Base-by-base conservation (phyloP, 2,113 vertebrate species). In the Rhipidura dahli region DNA sequence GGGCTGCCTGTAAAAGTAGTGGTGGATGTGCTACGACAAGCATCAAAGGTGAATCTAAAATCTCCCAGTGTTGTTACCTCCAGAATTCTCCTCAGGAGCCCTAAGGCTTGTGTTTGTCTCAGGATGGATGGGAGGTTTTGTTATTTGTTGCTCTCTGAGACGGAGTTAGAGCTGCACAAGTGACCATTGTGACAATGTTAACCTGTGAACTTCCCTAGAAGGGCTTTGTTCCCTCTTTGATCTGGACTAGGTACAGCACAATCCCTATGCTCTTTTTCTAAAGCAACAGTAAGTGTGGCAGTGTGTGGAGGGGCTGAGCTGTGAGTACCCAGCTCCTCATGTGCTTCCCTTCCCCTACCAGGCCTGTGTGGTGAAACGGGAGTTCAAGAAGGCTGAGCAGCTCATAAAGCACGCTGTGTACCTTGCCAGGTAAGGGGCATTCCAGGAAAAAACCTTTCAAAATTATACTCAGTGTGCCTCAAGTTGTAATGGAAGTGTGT, bases 391-490 rank as follows among this genome's bases (percentile, higher is more conserved):
- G 98, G 99, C 99, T 39, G 99, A 99, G 69, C 99, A 99, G 96
- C 98, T 99, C 97, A 99, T 99, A 93, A 99, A 99, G 97, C 99
- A 99, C 12, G 99, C 99, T 2, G 99, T 99, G 51, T 99, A 99
- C 98, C 98, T 99, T 94, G 99, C 99, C 88, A 98, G 99, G 99
- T 99, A 97, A 97, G 98, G 76, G 39, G 27, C 69, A 7, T 35
- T 35, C n/a, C 3, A 61, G 10, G 60, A 68, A 63, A 79, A 50
- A 3, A 2, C 59, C 6, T 39, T 61, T 22, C 40, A 3, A 40
- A 78, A 20, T 18, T 0, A 0, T 2, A 0, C 30, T 31, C 26
- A 16, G 5, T 17, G 60, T 60, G 35, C 35, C 47, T 53, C 37
- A 6, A 0, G 39, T 53, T 47, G 13, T 94, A 47, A 95, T 9